Conservation (phyloP, 2,888 invertebrate genomes). For the Eupithecia dodoneata region DNA sequence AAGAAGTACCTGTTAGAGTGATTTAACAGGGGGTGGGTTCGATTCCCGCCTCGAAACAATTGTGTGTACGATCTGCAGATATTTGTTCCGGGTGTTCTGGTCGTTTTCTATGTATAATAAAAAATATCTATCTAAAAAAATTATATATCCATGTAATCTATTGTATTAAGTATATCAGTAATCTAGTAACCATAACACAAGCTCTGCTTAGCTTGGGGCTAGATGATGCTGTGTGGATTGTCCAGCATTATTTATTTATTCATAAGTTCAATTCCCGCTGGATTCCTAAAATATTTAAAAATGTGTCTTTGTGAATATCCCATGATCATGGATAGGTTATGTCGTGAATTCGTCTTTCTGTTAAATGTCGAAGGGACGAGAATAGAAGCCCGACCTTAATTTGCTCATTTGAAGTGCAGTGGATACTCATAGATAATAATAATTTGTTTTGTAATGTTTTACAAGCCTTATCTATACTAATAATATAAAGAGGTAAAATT, state of each 20-base stretch:
- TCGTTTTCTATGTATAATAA: too few species aligned
- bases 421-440: constrained; percentile 11
- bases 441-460: constrained; percentile 10
- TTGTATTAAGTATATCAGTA: too few species aligned
- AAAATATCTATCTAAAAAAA: too few species aligned
- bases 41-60: too few species aligned
- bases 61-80: too few species aligned
- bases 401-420: constrained; percentile 13
- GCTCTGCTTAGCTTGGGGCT: too few species aligned
- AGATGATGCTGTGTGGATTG: too few species aligned
- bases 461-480: neutral
- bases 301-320: neutral
- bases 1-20: neutral
- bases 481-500: too few species aligned
- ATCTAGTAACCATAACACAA: too few species aligned
- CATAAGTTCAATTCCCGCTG: neutral
- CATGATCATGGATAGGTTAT: neutral
- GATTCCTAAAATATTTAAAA: neutral
- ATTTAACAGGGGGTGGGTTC: neutral
- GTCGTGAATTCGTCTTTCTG: neutral
- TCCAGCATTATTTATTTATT: too few species aligned
- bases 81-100: too few species aligned
- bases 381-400: constrained; percentile 8
- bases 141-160: too few species aligned
- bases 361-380: neutral